These are phyloP conservation scores for Leistus spinibarbis DNA, from an alignment of 2,888 invertebrate genomes.

Conservation along the genomic window DNA sequence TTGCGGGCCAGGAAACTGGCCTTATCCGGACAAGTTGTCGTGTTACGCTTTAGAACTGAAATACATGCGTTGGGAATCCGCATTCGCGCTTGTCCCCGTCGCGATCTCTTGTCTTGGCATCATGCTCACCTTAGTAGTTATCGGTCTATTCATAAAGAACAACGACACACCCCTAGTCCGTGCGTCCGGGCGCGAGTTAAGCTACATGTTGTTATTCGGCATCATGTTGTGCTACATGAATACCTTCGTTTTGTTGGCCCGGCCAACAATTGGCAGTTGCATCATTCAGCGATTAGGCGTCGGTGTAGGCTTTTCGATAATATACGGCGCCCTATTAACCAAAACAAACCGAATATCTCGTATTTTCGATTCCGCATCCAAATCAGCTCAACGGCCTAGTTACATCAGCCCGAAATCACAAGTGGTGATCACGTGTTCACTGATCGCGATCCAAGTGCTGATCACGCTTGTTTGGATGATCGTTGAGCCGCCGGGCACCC, in stretches of 20 bases:
- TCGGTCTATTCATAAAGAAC: constrained; percentile 66
- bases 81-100: constrained; percentile 69
- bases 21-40: constrained; percentile 64
- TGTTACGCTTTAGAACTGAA: constrained; percentile 68
- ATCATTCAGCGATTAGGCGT: constrained; percentile 68
- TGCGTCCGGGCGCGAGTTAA: constrained; percentile 67
- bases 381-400: constrained; percentile 66
- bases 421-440: constrained; percentile 64
- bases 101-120: constrained; percentile 68
- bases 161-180: constrained; percentile 71
- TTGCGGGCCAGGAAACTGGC: constrained; percentile 69
- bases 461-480: constrained; percentile 69
- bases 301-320: constrained; percentile 69
- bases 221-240: constrained; percentile 68
- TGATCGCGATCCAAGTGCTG: constrained; percentile 62
- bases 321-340: constrained; percentile 69
- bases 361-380: constrained; percentile 68
- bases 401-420: constrained; percentile 72
- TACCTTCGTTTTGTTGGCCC: constrained; percentile 66
- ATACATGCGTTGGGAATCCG: constrained; percentile 70
- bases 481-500: constrained; percentile 68
- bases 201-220: constrained; percentile 67
- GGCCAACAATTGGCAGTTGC: constrained; percentile 64
- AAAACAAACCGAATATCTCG: constrained; percentile 70
- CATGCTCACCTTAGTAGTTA: constrained; percentile 64